Evolutionary conservation across 2,113 vertebrate genomes (phyloP), one percentile per base, ranked within the genome.

Genomic region (Hydrochoerus hydrochaeris): DNA sequence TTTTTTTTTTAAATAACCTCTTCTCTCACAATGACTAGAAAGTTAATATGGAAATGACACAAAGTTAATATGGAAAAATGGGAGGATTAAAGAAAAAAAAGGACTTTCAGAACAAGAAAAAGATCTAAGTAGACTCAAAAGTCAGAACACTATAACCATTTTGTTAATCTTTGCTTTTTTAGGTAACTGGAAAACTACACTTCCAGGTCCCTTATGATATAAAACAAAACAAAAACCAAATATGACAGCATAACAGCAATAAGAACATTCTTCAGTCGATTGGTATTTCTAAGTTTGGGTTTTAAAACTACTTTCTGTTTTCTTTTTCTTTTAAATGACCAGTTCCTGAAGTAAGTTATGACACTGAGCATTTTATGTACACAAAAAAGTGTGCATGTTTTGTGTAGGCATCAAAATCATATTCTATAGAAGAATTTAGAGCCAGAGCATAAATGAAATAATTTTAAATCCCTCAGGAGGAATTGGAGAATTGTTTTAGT

Each of bases 391-490:
- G 60, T 80, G 12, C 85, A 92, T 62, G 14, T 38, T 86, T 88
- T 92, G 32, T 38, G 89, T 91, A 60, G 13, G 60, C 38, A 91
- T 84, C 60, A 92, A 95, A 94, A 88, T 49, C 14, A 71, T 44
- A 80, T 73, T 88, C 85, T 95, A 11, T 30, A 58, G 22, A 90
- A 93, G 12, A 95, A 95, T 63, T 85, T 77, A 83, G 24, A 85
- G 35, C 49, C 8, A 52, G 38, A 92, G 58, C 19, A 88, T 2
- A 11, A 90, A 85, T 80, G 20, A 8, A 19, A 58, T 63, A 41
- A 38, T 77, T 85, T 78, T 28, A 4, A 82, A 69, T 89, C n/a
- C 57, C 62, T 91, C 26, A 32, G 65, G 54, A 85, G 35, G 93
- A 89, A 86, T 32, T 69, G 49, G 49, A 96, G 57, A 84, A 63